Evolutionary conservation across 2,888 invertebrate genomes (phyloP), one percentile per base, ranked within the genome.

Genomic region (Deilephila porcellus): DNA sequence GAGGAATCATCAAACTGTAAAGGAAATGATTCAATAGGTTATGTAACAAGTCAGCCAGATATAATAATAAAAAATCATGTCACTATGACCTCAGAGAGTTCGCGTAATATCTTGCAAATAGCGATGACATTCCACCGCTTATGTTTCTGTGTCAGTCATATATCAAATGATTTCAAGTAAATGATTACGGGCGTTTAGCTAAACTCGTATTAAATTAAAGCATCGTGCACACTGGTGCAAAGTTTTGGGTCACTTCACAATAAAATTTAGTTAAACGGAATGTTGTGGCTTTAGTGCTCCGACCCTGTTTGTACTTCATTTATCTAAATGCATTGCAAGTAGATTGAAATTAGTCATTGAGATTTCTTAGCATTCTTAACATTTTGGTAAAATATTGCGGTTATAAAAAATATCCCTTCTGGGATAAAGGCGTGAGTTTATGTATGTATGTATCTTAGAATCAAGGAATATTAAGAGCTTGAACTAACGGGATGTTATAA

Each of bases 101-200:
- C 45, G 14, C 14, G 45, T 67, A 67, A 67, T 52, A 52, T 67
- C 45, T 67, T 67, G 67, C 67, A 67, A 67, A 52, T 67, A 67
- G 67, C 67, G 67, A 67, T 67, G 67, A 67, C 67, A 67, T 52
- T 67, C 52, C 25, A 67, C 14, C 64, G 45, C 52, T 67, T 25
- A 67, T 67, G 67, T 67, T 67, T 67, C 67, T 67, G 67, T 52
- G 67, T 67, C 67, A 67, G 32, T 59, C 32, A 71, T 32, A 71
- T 59, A 25, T 34, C 56, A 71, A 71, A 59, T 70, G 32, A 56
- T 71, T 67, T 67, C 67, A 67, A 67, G 67, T 67, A 67, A 67
- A 67, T 67, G 67, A 67, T 67, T 67, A 25, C 67, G n/a, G 19
- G 8, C 14, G 34, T 71, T 71, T 71, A 32, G 29, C 56, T 71